These are phyloP conservation scores for Parelbella ahira DNA, from an alignment of 2,888 invertebrate species.

Conservation along the genomic window DNA sequence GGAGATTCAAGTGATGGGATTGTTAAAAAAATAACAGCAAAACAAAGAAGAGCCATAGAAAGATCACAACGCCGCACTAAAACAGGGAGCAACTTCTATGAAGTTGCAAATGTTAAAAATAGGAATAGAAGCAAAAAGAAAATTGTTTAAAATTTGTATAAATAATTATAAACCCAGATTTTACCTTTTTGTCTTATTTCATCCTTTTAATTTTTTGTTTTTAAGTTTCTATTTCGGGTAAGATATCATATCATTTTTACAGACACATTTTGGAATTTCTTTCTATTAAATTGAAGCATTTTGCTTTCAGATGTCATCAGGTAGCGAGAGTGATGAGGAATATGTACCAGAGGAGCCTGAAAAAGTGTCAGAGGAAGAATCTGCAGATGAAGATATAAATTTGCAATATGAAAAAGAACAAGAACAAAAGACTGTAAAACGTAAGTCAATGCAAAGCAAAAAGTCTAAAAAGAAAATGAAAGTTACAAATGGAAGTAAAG, in stretches of 20 bases:
- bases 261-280: no score
- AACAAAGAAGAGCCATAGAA: slow-evolving; percentile 87
- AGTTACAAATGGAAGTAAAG: slow-evolving; percentile 38
- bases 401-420: slow-evolving; percentile 75
- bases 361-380: slow-evolving; percentile 84
- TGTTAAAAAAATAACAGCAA: slow-evolving; percentile 83
- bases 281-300: no score
- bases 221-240: no score
- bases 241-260: no score
- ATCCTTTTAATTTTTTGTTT: no score
- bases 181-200: no score
- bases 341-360: slow-evolving; percentile 85
- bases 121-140: slow-evolving; percentile 87
- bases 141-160: slow-evolving; percentile 29
- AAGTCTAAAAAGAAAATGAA: slow-evolving; percentile 52
- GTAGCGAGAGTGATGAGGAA: slow-evolving; percentile 90
- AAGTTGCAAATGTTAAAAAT: slow-evolving; percentile 93
- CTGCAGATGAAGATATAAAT: slow-evolving; percentile 82
- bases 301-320: slow-evolving; percentile 78
- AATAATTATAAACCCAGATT: neutral
- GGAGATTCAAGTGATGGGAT: slow-evolving; percentile 32
- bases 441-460: slow-evolving; percentile 44
- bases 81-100: slow-evolving; percentile 94
- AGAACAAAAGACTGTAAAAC: slow-evolving; percentile 55
- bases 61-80: slow-evolving; percentile 88